These are phyloP conservation scores for Cyrtonyx montezumae DNA, from an alignment of 2,113 vertebrate genomes.

Conservation along the genomic window DNA sequence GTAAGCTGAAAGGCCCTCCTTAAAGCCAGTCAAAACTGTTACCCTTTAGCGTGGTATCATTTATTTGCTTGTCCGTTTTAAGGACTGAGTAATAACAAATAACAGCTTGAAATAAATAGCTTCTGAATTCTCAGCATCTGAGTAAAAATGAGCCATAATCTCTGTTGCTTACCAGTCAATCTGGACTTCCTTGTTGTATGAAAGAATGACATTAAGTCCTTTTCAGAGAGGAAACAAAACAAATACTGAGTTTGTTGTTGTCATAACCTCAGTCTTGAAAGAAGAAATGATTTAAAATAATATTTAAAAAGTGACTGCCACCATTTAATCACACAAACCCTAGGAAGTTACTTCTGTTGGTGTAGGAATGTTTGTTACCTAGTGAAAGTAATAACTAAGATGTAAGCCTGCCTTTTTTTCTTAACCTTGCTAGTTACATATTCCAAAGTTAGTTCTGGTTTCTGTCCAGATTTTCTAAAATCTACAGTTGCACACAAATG, in stretches of 20 bases:
- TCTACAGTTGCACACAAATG: not conserved
- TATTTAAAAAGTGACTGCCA: not conserved
- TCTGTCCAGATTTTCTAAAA: not conserved
- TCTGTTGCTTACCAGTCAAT: not conserved
- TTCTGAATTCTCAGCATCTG: not conserved
- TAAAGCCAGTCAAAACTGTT: not conserved
- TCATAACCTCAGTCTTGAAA: not conserved
- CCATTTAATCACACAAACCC: not conserved
- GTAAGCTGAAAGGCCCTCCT: slow-evolving; percentile 51
- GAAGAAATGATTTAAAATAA: not conserved
- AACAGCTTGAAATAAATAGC: not conserved
- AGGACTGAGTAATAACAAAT: not conserved
- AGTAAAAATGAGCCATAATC: not conserved
- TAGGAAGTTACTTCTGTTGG: not conserved
- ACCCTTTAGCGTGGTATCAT: not conserved
- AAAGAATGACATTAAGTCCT: not conserved
- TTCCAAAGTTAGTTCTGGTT: not conserved
- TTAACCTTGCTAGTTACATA: not conserved
- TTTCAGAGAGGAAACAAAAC: not conserved
- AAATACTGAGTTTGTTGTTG: not conserved
- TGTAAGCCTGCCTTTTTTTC: not conserved
- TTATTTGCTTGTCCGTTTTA: not conserved
- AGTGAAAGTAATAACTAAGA: not conserved
- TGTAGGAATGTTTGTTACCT: not conserved
- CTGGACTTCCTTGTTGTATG: too few species aligned